A percentile compares a stretch with the other conserved stretches of the same genome.
These are phyloP conservation scores for Chloroclystis v-ata DNA, from an alignment of 2,888 invertebrate species.

Conservation along the genomic window DNA sequence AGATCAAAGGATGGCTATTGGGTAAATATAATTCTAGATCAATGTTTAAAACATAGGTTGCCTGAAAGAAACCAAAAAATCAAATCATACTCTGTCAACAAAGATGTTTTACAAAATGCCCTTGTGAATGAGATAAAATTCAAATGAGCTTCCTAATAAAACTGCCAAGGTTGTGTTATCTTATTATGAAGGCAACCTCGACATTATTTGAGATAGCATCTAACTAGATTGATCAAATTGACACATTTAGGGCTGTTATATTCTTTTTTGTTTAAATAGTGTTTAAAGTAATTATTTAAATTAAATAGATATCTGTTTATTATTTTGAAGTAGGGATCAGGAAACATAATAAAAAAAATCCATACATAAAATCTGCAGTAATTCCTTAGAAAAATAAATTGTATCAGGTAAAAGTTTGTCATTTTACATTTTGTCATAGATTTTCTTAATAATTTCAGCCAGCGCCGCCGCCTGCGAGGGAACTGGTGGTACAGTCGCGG, in stretches of 20 bases:
- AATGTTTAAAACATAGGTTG: neutral
- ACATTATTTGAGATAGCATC: constrained; percentile 3
- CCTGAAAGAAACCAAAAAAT: too few species aligned
- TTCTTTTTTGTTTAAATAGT: too few species aligned
- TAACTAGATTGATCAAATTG: neutral
- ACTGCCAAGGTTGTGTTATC: constrained; percentile 24
- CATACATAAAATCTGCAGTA: too few species aligned
- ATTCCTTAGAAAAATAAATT: too few species aligned
- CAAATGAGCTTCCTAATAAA: constrained; percentile 14
- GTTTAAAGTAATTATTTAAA: too few species aligned
- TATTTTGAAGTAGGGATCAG: too few species aligned
- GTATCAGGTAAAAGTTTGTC: too few species aligned
- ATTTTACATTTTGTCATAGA: too few species aligned
- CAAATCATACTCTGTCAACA: too few species aligned
- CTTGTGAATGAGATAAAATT: constrained; percentile 14
- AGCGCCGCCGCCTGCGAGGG: constrained; percentile 84
- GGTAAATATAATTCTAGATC: constrained; percentile 67
- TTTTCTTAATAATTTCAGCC: constrained; percentile 32
- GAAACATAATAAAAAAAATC: too few species aligned
- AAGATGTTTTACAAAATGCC: constrained; percentile 2
- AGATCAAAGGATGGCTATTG: constrained; percentile 83
- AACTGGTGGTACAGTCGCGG: constrained; percentile 94
- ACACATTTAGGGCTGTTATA: too few species aligned
- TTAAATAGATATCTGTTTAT: too few species aligned
- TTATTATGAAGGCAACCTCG: constrained; percentile 13